These are phyloP conservation scores for Cranoglanis bouderius DNA, from an alignment of 2,113 vertebrate genomes.

Conservation along the genomic window DNA sequence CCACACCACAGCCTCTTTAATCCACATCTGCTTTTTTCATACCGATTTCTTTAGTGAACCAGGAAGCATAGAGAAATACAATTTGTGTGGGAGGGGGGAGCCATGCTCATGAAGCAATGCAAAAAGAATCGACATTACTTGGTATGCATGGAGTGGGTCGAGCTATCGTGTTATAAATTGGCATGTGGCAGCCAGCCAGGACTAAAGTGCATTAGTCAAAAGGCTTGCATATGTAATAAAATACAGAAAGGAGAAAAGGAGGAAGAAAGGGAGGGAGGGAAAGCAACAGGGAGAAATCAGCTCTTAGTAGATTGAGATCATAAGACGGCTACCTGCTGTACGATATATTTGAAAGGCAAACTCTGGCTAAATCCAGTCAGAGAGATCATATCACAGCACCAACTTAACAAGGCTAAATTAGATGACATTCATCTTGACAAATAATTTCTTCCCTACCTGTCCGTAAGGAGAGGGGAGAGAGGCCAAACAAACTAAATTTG, in stretches of 20 bases:
- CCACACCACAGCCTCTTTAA: constrained; percentile 23
- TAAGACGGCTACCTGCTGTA: constrained; percentile 66
- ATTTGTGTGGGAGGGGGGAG: constrained; percentile 30
- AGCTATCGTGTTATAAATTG: constrained; percentile 75
- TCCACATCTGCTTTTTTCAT: constrained; percentile 44
- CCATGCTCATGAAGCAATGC: constrained; percentile 57
- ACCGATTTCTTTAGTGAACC: constrained; percentile 50
- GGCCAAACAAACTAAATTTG: constrained; percentile 56
- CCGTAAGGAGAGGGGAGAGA: constrained; percentile 48
- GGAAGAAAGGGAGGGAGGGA: not conserved
- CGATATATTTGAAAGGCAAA: constrained; percentile 66
- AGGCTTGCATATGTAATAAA: constrained; percentile 72
- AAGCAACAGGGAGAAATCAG: constrained; percentile 24
- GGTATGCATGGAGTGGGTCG: constrained; percentile 68
- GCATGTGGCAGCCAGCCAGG: constrained; percentile 72
- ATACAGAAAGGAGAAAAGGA: constrained; percentile 51
- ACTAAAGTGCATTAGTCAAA: constrained; percentile 77
- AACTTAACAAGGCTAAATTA: constrained; percentile 71
- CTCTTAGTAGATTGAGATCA: constrained; percentile 77
- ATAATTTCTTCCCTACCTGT: constrained; percentile 68
- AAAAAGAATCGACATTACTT: constrained; percentile 73
- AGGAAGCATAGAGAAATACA: constrained; percentile 47
- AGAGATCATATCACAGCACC: constrained; percentile 66
- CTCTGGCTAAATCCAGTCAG: constrained; percentile 58
- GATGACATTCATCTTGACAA: constrained; percentile 77